Conservation (phyloP, 35 echinoderm and acorn worm genomes). For the Diadema setosum region DNA sequence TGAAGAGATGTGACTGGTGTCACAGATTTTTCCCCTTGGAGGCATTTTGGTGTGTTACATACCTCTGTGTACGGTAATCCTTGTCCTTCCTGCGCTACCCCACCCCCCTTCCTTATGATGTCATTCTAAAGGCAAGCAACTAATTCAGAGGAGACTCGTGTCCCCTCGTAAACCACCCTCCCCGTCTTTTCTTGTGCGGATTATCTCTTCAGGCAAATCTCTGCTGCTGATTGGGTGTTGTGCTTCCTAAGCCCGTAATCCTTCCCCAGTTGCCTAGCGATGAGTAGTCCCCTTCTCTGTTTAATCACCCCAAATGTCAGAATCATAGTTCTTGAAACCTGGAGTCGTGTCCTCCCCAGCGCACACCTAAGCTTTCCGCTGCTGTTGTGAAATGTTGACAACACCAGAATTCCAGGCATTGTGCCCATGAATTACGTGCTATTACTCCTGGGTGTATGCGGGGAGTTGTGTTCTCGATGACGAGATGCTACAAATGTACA, state of each 20-base stretch:
- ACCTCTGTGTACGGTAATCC: too few species aligned
- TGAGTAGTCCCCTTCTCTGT: not conserved
- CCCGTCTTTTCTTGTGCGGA: not conserved
- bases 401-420: too few species aligned
- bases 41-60: not conserved
- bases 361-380: too few species aligned
- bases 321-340: not conserved
- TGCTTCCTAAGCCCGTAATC: not conserved
- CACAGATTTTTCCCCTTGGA: not conserved
- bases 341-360: not conserved
- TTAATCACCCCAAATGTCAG: conserved; percentile 11
- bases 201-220: not conserved
- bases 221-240: conserved; percentile 22
- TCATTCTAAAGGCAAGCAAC: not conserved
- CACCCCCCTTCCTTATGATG: not conserved
- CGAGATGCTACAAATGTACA: too few species aligned
- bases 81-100: not conserved
- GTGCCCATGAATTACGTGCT: too few species aligned
- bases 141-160: not conserved
- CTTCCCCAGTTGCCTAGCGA: conserved; percentile 9
- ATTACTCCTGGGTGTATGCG: too few species aligned
- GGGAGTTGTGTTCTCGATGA: too few species aligned
- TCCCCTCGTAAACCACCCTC: too few species aligned
- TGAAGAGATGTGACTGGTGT: not conserved
- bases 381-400: too few species aligned